A percentile compares a stretch with the other conserved stretches of the same genome.
These are phyloP conservation scores for Amblyteles armatorius DNA, from an alignment of 2,888 invertebrate genomes.

Conservation along the genomic window DNA sequence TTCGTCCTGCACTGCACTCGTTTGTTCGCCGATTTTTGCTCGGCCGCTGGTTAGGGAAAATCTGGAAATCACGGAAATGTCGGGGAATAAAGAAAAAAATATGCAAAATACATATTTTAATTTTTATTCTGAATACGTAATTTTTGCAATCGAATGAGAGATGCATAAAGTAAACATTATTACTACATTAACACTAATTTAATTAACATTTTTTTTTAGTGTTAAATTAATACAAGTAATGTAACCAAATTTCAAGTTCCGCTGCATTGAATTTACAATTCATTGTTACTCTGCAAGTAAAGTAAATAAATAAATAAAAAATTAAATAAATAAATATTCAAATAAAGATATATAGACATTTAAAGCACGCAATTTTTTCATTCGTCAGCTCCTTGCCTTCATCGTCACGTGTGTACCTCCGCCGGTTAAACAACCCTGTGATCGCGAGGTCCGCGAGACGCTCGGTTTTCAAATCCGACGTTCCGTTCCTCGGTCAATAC, in stretches of 20 bases:
- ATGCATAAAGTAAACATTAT: too few species aligned
- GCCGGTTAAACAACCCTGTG: not conserved
- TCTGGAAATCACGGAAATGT: not conserved
- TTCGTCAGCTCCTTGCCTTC: not conserved
- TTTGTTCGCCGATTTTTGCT: not conserved
- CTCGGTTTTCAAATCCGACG: conserved; percentile 68
- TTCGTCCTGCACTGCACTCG: not conserved
- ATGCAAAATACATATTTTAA: too few species aligned
- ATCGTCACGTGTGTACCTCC: not conserved
- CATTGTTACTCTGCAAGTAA: too few species aligned
- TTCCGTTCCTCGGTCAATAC: conserved; percentile 76
- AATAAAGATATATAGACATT: not conserved
- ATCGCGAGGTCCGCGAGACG: not conserved
- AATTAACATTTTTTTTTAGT: too few species aligned
- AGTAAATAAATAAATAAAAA: not conserved
- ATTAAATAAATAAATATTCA: not conserved
- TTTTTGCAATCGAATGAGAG: too few species aligned
- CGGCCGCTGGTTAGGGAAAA: not conserved
- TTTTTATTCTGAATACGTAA: too few species aligned
- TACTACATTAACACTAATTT: too few species aligned
- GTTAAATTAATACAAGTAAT: too few species aligned
- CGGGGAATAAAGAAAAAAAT: too few species aligned
- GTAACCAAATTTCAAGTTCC: too few species aligned
- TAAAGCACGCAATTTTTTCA: too few species aligned
- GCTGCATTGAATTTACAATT: too few species aligned